Evolutionary conservation across 1,140 invertebrate genomes (phyloP).

Genomic region (Sminthurides bifidus): DNA sequence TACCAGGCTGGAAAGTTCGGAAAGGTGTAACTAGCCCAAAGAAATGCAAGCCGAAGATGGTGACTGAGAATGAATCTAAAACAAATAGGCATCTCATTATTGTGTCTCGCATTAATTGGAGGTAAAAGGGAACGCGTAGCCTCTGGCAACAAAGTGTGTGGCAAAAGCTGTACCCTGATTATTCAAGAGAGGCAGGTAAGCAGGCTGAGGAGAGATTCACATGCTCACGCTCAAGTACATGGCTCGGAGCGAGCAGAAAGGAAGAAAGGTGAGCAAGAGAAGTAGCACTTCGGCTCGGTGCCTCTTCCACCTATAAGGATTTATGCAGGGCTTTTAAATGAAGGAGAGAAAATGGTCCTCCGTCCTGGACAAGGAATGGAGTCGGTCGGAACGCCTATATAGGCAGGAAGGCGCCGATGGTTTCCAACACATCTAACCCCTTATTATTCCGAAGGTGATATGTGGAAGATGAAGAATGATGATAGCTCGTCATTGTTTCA

Average conservation of each 20-base stretch:
- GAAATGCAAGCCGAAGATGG: neutral
- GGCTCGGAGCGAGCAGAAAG: too few species aligned
- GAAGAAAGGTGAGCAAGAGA: too few species aligned
- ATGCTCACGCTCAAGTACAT: too few species aligned
- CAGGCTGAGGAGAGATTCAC: too few species aligned
- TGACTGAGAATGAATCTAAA: constrained; percentile 9
- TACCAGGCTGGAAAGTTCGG: constrained; percentile 1
- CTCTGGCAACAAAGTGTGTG: constrained; percentile 25
- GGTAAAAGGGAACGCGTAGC: constrained; percentile 25
- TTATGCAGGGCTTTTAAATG: too few species aligned
- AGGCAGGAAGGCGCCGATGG: constrained; percentile 20
- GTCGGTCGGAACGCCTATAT: constrained; percentile 22
- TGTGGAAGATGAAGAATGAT: constrained; percentile 26
- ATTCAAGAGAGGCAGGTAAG: constrained; percentile 24
- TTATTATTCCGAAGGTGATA: constrained; percentile 24
- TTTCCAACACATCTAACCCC: constrained; percentile 27
- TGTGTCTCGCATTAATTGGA: constrained; percentile 29
- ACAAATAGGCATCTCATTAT: constrained; percentile 29
- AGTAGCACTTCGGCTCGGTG: constrained; percentile 24
- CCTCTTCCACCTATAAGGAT: too few species aligned
- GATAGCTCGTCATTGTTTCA: constrained; percentile 27
- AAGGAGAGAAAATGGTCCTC: too few species aligned
- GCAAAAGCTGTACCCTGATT: constrained; percentile 24
- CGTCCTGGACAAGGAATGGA: too few species aligned
- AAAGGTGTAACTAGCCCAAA: constrained; percentile 1